Percentiles rank a stretch among this genome's conserved stretches.
phyloP scores from a whole-genome alignment of 2,888 invertebrate species.

The Branchellion lobata region DNA sequence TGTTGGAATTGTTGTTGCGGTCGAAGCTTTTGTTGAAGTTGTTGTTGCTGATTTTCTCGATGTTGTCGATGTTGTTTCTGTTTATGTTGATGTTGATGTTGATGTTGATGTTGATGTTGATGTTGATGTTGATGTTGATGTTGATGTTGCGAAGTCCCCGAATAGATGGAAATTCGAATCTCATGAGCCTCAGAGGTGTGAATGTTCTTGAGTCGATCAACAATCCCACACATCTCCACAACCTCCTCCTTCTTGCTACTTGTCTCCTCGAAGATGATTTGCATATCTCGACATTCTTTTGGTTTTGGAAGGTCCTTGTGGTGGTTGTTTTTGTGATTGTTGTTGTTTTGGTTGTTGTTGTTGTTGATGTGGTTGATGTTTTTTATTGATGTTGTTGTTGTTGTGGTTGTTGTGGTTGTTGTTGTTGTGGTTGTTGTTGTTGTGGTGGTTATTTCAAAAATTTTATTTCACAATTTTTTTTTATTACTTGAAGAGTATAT shows the following conservation, averaged over 20 bases:
- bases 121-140: background rate
- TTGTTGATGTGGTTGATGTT: too few species aligned
- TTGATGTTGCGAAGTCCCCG: background rate
- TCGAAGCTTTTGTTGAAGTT: background rate
- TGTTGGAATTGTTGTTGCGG: background rate
- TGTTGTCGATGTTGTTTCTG: background rate
- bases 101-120: background rate
- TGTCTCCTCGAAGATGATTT: background rate
- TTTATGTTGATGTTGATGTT: background rate
- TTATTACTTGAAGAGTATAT: too few species aligned
- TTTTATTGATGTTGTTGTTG: too few species aligned
- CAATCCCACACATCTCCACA: background rate
- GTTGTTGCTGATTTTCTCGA: background rate
- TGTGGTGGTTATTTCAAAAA: too few species aligned
- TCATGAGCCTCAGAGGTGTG: constrained; percentile 11
- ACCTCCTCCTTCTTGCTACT: background rate
- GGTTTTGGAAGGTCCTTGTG: background rate
- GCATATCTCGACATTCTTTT: background rate
- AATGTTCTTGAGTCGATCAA: background rate
- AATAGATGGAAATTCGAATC: background rate
- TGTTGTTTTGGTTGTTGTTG: too few species aligned
- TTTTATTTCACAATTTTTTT: too few species aligned
- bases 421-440: too few species aligned
- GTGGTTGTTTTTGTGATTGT: too few species aligned
- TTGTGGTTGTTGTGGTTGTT: too few species aligned